Percentiles rank a stretch among this genome's conserved stretches.
Conservation (phyloP, 1,140 invertebrate genomes). For the Drosophila jambulina region DNA sequence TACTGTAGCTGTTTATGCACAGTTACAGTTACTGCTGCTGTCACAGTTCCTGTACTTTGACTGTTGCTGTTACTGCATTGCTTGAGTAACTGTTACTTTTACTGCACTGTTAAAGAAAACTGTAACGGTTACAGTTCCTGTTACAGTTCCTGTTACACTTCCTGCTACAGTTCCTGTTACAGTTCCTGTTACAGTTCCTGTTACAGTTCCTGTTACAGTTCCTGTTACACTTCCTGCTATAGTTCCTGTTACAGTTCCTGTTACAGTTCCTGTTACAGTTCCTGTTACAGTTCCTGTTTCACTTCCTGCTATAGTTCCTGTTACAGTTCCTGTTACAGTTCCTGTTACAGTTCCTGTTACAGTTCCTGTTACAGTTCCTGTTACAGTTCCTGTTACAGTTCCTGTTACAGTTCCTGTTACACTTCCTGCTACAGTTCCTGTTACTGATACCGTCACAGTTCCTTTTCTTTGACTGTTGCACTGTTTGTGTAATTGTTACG, state of each 20-base stretch:
- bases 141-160: constrained; percentile 2
- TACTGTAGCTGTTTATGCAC: constrained; percentile 2
- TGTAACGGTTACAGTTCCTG: constrained; percentile 9
- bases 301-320: background rate
- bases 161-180: background rate
- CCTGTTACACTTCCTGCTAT: background rate
- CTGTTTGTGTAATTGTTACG: constrained; percentile 3
- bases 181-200: background rate
- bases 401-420: background rate
- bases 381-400: constrained; percentile 2
- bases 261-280: constrained; percentile 2
- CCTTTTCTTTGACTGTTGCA: background rate
- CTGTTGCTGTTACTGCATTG: background rate
- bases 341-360: constrained; percentile 4
- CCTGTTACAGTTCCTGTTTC: background rate
- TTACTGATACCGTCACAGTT: background rate
- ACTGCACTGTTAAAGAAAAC: constrained; percentile 4
- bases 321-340: background rate
- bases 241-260: constrained; percentile 1
- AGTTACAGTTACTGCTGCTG: background rate
- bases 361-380: constrained; percentile 1
- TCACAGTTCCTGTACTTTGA: background rate
- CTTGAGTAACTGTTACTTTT: constrained; percentile 1
- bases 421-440: background rate
- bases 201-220: constrained; percentile 8